These are phyloP conservation scores for Monarcha castaneiventris DNA, from an alignment of 2,113 vertebrate genomes.

Conservation along the genomic window DNA sequence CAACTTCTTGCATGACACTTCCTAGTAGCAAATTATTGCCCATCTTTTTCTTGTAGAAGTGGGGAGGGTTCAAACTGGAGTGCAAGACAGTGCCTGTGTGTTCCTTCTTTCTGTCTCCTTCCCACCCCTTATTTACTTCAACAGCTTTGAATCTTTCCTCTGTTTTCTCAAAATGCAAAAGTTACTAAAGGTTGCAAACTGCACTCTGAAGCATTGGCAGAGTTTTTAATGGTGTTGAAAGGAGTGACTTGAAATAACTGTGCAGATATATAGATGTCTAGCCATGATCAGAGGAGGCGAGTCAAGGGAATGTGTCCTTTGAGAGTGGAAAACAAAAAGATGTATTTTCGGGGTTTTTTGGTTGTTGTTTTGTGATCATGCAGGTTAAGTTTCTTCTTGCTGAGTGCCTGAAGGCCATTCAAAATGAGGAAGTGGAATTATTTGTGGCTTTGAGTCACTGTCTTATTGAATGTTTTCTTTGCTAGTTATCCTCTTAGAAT, in stretches of 20 bases:
- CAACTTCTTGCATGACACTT: not conserved
- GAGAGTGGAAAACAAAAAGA: not conserved
- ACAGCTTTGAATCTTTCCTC: not conserved
- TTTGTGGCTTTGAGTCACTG: slow-evolving; percentile 54
- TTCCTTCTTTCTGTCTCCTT: not conserved
- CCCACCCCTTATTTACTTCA: not conserved
- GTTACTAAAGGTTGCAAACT: not conserved
- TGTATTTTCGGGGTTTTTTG: not conserved
- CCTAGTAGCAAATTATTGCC: not conserved
- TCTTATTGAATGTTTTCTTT: slow-evolving; percentile 37
- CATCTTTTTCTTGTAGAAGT: not conserved
- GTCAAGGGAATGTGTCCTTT: not conserved
- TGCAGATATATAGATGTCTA: not conserved
- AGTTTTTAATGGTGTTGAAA: not conserved
- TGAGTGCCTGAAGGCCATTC: slow-evolving; percentile 29
- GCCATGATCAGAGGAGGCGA: not conserved
- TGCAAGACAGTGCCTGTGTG: not conserved
- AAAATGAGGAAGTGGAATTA: slow-evolving; percentile 42
- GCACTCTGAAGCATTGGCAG: not conserved
- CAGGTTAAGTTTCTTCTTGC: slow-evolving; percentile 10
- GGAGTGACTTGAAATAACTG: not conserved
- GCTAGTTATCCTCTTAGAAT: slow-evolving; percentile 11
- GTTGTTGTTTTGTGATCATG: not conserved
- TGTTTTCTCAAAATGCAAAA: not conserved
- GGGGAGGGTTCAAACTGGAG: not conserved